Percentiles rank a stretch among this genome's conserved stretches.
Conservation (phyloP, 2,113 vertebrate genomes). For the Anhinga anhinga region DNA sequence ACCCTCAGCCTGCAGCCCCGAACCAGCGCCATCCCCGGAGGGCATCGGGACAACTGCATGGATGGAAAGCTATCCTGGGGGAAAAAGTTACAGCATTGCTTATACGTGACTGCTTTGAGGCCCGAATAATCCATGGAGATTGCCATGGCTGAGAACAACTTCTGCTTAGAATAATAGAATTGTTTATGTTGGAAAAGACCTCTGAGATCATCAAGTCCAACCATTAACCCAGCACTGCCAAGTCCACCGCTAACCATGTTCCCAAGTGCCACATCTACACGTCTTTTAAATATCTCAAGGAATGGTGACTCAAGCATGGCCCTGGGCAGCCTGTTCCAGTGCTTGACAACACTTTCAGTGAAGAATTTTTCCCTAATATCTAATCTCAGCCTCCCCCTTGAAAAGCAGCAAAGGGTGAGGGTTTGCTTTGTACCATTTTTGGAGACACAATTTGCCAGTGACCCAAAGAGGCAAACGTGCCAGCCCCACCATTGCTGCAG, state of each 20-base stretch:
- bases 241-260: background rate
- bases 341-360: background rate
- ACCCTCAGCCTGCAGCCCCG: background rate
- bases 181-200: background rate
- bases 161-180: background rate
- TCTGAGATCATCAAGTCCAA: background rate
- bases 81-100: background rate
- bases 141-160: accelerated
- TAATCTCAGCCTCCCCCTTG: background rate
- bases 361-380: background rate
- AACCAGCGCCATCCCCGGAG: accelerated
- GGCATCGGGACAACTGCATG: accelerated
- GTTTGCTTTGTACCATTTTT: background rate
- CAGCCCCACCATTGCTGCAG: accelerated
- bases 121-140: background rate
- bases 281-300: background rate
- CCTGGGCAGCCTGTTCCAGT: background rate
- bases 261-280: background rate
- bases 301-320: background rate
- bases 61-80: background rate
- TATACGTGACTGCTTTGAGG: accelerated
- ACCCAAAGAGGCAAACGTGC: accelerated
- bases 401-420: background rate
- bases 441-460: background rate
- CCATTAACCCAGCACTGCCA: background rate